phyloP scores from a whole-genome alignment of 2,888 invertebrate genomes.

The Diabrotica balteata region DNA sequence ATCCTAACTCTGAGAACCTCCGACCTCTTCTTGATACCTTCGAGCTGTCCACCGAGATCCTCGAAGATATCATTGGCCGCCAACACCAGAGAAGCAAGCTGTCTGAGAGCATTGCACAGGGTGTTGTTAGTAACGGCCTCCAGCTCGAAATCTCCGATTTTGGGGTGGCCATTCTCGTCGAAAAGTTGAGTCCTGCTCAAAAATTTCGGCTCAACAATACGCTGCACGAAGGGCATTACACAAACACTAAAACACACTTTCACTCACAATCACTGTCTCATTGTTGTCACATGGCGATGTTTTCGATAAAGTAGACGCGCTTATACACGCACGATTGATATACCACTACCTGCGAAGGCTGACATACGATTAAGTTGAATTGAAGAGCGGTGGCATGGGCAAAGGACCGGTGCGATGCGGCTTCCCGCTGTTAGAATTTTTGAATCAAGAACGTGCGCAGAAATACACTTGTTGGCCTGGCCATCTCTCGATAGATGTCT shows the following conservation, averaged over 20 bases:
- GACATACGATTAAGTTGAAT: conserved; percentile 22
- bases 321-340: conserved; percentile 18
- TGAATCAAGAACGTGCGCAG: conserved; percentile 20
- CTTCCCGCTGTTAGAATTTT: conserved; percentile 26
- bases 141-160: conserved; percentile 76
- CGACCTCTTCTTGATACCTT: conserved; percentile 76
- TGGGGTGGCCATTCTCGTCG: conserved; percentile 67
- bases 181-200: conserved; percentile 74
- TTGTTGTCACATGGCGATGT: conserved; percentile 32
- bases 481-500: neutral
- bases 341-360: conserved; percentile 19
- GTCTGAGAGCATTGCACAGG: conserved; percentile 82
- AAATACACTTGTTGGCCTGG: neutral
- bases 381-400: conserved; percentile 2
- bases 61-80: conserved; percentile 87
- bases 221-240: conserved; percentile 85
- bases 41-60: conserved; percentile 78
- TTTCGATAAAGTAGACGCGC: conserved; percentile 27
- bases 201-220: conserved; percentile 82
- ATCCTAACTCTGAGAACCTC: conserved; percentile 75
- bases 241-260: conserved; percentile 26
- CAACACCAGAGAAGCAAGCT: conserved; percentile 83
- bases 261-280: conserved; percentile 29
- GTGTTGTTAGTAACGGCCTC: conserved; percentile 88
- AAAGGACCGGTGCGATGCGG: conserved; percentile 18